Evolutionary conservation across 2,888 invertebrate genomes (phyloP).

Genomic region (Oxystoma pomonae): DNA sequence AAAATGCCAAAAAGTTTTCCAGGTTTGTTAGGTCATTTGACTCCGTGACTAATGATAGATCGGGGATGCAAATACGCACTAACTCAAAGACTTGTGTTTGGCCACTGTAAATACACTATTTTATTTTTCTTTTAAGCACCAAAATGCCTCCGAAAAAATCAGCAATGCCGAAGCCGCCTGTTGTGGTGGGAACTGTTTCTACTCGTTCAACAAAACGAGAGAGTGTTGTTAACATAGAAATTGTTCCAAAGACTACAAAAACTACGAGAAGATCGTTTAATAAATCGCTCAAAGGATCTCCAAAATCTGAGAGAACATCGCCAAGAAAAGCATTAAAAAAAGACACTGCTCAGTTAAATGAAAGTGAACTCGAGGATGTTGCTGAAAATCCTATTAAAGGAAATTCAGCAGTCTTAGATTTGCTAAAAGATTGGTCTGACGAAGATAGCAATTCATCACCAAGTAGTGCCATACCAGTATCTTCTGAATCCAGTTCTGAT

Average conservation of each 20-base stretch:
- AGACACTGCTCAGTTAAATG: background rate
- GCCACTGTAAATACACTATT: too few species aligned
- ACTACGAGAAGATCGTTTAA: slow-evolving; percentile 11
- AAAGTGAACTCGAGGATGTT: slow-evolving; percentile 1
- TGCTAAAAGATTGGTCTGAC: slow-evolving; percentile 33
- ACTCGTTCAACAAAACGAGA: slow-evolving; percentile 33
- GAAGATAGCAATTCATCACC: slow-evolving; percentile 23
- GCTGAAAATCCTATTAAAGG: background rate
- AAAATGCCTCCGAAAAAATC: slow-evolving; percentile 38
- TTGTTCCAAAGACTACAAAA: slow-evolving; percentile 24
- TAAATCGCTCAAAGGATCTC: background rate
- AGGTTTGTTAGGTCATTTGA: too few species aligned
- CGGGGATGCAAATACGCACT: too few species aligned
- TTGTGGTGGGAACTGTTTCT: slow-evolving; percentile 35
- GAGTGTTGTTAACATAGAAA: slow-evolving; percentile 33
- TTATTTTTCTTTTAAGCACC: too few species aligned
- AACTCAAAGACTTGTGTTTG: too few species aligned
- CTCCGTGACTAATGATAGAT: too few species aligned
- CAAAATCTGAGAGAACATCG: slow-evolving; percentile 8
- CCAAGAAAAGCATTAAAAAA: background rate
- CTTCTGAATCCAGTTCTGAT: background rate
- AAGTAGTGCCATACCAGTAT: background rate
- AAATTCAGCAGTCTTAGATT: slow-evolving; percentile 15
- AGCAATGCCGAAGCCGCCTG: slow-evolving; percentile 23
- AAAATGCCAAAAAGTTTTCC: too few species aligned